phyloP scores from a whole-genome alignment of 2,888 invertebrate species.

The Geophilus truncorum region DNA sequence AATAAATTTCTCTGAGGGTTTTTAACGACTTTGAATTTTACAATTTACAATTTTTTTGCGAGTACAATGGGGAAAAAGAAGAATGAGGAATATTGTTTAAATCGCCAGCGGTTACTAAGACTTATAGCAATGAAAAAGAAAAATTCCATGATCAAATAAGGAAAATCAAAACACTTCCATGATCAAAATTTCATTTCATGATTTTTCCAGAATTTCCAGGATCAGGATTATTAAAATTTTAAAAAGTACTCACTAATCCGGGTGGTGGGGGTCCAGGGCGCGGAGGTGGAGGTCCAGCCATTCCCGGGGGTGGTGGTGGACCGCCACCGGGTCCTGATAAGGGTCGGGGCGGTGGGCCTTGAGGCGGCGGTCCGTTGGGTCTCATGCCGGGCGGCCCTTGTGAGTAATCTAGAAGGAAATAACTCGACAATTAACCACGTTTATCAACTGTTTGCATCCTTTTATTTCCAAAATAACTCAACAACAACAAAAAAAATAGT shows the following conservation, averaged over 20 bases:
- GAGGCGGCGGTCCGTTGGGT: conserved; percentile 49
- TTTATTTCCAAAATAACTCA: background rate
- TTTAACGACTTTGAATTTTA: background rate
- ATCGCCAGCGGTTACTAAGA: no score
- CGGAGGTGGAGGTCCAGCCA: conserved; percentile 51
- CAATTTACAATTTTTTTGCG: no score
- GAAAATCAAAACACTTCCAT: no score
- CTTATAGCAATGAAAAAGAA: no score
- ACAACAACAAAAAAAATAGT: background rate
- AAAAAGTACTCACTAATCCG: conserved; percentile 57
- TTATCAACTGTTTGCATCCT: no score
- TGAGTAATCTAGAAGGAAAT: conserved; percentile 45
- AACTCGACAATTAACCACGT: no score
- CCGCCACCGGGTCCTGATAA: conserved; percentile 43
- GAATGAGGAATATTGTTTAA: no score
- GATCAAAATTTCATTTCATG: no score
- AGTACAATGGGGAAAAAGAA: no score
- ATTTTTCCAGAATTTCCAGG: background rate
- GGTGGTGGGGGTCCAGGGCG: conserved; percentile 58
- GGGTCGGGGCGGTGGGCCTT: conserved; percentile 53
- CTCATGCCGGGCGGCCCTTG: conserved; percentile 50
- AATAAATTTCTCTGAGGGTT: no score
- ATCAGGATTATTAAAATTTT: no score
- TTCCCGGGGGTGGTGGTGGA: conserved; percentile 54
- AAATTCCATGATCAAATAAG: no score